Evolutionary conservation across 2,113 vertebrate genomes (phyloP).

Genomic region (Tautogolabrus adspersus): DNA sequence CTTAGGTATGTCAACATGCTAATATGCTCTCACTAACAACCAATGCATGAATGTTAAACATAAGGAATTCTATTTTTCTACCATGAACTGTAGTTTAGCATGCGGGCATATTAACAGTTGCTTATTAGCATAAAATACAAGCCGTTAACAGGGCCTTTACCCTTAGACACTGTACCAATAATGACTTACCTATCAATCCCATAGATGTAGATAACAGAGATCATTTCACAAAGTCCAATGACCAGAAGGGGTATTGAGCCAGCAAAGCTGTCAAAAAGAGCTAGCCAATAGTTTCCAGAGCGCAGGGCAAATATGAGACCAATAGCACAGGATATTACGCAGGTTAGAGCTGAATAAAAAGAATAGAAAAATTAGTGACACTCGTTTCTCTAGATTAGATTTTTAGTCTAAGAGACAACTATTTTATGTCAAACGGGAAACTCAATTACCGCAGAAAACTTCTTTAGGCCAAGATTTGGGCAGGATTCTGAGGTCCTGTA

Average conservation of each 20-base stretch:
- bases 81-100: not conserved
- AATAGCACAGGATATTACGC: constrained; percentile 80
- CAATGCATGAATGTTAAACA: not conserved
- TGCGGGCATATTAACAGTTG: not conserved
- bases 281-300: constrained; percentile 95
- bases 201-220: constrained; percentile 91
- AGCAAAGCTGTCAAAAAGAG: constrained; percentile 90
- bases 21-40: not conserved
- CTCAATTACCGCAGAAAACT: constrained; percentile 85
- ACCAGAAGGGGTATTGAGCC: constrained; percentile 93
- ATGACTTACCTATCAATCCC: constrained; percentile 90
- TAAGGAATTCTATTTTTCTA: not conserved
- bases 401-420: not conserved
- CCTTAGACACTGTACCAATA: not conserved
- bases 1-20: not conserved
- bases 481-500: constrained; percentile 89
- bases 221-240: constrained; percentile 93
- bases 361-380: not conserved
- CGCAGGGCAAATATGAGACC: constrained; percentile 89
- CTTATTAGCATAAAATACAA: not conserved
- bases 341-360: constrained; percentile 84
- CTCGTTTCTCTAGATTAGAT: not conserved
- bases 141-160: not conserved
- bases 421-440: not conserved
- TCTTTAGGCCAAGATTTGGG: constrained; percentile 91